Percentiles rank a stretch among this genome's conserved stretches.
These are phyloP conservation scores for Lepidocolaptes lacrymiger DNA, from an alignment of 2,797 vertebrate genomes.

Conservation along the genomic window DNA sequence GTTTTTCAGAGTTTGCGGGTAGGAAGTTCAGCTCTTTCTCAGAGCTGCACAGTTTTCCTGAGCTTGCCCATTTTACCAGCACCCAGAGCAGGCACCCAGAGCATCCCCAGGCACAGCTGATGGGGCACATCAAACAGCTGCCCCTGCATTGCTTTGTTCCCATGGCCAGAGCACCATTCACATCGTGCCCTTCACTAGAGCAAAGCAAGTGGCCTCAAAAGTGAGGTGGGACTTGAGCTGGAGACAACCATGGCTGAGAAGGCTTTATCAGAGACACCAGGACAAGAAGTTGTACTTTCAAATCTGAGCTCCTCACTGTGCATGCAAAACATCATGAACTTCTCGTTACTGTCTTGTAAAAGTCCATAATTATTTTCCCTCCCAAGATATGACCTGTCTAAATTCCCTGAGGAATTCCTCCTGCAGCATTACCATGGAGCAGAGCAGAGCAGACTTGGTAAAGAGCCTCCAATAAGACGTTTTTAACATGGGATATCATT, in stretches of 20 bases:
- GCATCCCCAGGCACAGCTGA: not conserved
- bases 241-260: not conserved
- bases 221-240: not conserved
- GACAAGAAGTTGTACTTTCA: not conserved
- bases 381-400: not conserved
- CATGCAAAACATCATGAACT: not conserved
- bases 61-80: not conserved
- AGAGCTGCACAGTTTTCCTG: not conserved
- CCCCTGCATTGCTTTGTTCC: not conserved
- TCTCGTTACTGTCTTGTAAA: not conserved
- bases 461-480: not conserved
- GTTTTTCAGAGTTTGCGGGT: not conserved
- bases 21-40: constrained; percentile 21
- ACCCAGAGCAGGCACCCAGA: not conserved
- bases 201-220: not conserved
- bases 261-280: not conserved
- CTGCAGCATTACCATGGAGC: not conserved
- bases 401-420: not conserved
- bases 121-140: not conserved
- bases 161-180: rapidly evolving
- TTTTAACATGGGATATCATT: not conserved
- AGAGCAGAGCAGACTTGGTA: not conserved
- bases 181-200: rapidly evolving
- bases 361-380: not conserved
- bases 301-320: not conserved